Evolutionary conservation across 2,888 invertebrate species (phyloP).

Genomic region (Phyto melanocephala): DNA sequence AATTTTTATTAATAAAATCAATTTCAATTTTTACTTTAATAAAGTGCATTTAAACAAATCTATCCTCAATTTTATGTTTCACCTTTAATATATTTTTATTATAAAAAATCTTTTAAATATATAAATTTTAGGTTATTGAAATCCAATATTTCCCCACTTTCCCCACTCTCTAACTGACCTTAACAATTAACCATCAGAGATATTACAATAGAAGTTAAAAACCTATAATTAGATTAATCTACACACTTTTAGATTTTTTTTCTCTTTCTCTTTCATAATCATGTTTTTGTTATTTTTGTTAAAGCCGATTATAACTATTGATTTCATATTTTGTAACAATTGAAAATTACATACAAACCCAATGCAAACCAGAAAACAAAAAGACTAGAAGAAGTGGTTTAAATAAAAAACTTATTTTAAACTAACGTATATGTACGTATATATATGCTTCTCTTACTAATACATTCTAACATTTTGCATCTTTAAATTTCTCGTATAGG

Average conservation of each 20-base stretch:
- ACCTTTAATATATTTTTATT: too few relatives aligned
- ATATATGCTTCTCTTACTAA: too few relatives aligned
- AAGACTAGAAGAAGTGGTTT: neutral
- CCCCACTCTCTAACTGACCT: constrained; percentile 22
- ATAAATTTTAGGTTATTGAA: too few relatives aligned
- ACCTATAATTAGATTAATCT: constrained; percentile 62
- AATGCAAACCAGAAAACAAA: neutral
- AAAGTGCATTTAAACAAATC: too few relatives aligned
- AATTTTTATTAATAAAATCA: too few relatives aligned
- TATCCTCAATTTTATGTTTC: too few relatives aligned
- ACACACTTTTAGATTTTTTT: constrained; percentile 34
- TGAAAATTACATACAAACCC: constrained; percentile 35
- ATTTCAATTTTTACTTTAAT: too few relatives aligned
- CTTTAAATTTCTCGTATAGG: too few relatives aligned
- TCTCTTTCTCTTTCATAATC: neutral
- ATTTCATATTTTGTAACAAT: constrained; percentile 48
- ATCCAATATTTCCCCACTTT: neutral
- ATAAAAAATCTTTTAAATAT: too few relatives aligned
- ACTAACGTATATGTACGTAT: too few relatives aligned
- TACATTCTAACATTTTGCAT: too few relatives aligned
- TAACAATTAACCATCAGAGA: constrained; percentile 54
- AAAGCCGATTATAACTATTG: constrained; percentile 57
- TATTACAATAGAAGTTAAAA: constrained; percentile 54
- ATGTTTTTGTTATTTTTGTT: neutral
- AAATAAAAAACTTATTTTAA: too few relatives aligned